Conservation (phyloP, 2,888 invertebrate species). For the Yponomeuta malinellus region DNA sequence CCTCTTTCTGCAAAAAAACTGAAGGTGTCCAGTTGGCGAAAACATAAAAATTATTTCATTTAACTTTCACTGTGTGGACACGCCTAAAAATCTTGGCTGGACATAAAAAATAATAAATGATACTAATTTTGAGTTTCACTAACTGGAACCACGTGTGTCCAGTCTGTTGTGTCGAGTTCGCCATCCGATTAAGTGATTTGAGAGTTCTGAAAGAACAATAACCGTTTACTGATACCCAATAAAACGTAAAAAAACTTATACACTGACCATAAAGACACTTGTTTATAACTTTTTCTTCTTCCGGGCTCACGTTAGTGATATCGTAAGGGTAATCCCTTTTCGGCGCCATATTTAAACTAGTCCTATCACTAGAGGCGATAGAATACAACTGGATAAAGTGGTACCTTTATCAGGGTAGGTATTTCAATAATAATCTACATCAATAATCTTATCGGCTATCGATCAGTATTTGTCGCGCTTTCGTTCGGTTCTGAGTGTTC, state of each 20-base stretch:
- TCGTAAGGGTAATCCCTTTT: slow-evolving; percentile 52
- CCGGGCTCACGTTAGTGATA: slow-evolving; percentile 45
- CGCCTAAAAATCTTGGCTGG: no score
- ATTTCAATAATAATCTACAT: slow-evolving; percentile 5
- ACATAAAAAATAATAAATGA: no score
- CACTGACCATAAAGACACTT: slow-evolving; percentile 61
- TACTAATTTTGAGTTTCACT: no score
- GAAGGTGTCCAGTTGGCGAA: no score
- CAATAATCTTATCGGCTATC: slow-evolving; percentile 10
- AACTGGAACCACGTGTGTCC: no score
- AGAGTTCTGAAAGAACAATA: background rate
- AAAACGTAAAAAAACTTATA: background rate
- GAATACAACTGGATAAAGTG: background rate
- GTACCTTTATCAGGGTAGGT: background rate
- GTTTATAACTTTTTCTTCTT: slow-evolving; percentile 56
- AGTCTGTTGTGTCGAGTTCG: no score
- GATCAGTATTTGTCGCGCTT: background rate
- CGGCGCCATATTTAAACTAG: slow-evolving; percentile 43
- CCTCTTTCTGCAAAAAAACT: no score
- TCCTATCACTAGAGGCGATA: background rate
- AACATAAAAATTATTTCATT: no score
- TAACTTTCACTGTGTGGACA: no score
- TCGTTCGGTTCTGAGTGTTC: background rate
- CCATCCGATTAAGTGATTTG: no score
- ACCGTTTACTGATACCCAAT: background rate